Evolutionary conservation across 2,113 vertebrate species (phyloP).

Genomic region (Anoura caudifer): DNA sequence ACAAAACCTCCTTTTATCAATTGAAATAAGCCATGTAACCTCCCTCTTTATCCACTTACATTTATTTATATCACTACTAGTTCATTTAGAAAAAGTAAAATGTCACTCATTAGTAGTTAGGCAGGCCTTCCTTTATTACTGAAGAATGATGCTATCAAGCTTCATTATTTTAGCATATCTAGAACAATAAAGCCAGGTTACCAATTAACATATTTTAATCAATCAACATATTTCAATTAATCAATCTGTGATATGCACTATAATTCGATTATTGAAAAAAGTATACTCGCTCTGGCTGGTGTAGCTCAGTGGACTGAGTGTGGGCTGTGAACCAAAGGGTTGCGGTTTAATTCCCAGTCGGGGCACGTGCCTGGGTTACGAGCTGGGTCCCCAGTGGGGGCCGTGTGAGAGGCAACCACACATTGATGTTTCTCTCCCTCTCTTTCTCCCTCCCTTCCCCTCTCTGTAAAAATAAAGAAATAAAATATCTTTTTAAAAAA

Average conservation of each 20-base stretch:
- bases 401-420: too few relatives aligned
- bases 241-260: not conserved
- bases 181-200: not conserved
- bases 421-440: too few relatives aligned
- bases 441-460: too few relatives aligned
- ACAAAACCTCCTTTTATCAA: not conserved
- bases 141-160: not conserved
- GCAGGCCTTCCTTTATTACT: not conserved
- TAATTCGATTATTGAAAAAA: not conserved
- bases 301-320: too few relatives aligned
- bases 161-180: not conserved
- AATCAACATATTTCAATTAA: not conserved
- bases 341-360: too few relatives aligned
- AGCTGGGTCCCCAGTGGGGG: too few relatives aligned
- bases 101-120: not conserved
- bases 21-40: not conserved
- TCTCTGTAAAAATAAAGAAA: too few relatives aligned
- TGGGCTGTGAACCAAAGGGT: too few relatives aligned
- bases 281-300: too few relatives aligned
- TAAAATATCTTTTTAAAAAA: too few relatives aligned
- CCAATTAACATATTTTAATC: not conserved
- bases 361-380: too few relatives aligned
- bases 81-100: not conserved
- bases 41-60: not conserved
- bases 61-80: not conserved